phyloP scores from a whole-genome alignment of 2,113 vertebrate genomes.

The western clawed frog (Xenopus tropicalis) region UCB_Xtro_10.0 CM004443.2:117862001-117862500 shows the following conservation, averaged over 20 bases:
- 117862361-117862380: constrained; percentile 56
- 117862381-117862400: constrained; percentile 66
- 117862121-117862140: constrained; percentile 42
- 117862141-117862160: constrained; percentile 38
- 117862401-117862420: constrained; percentile 69
- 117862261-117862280: constrained; percentile 30
- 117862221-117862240: constrained; percentile 4
- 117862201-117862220: constrained; percentile 43
- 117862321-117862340: constrained; percentile 49
- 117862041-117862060: constrained; percentile 37
- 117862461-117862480: constrained; percentile 63
- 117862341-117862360: constrained; percentile 59
- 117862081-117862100: constrained; percentile 45
- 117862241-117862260: constrained; percentile 21
- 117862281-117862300: constrained; percentile 26
- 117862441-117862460: constrained; percentile 62
- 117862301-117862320: constrained; percentile 46
- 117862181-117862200: constrained; percentile 36
- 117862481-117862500: constrained; percentile 62
- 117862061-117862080: constrained; percentile 39
- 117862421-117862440: constrained; percentile 61
- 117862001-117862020: constrained; percentile 6
- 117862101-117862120: constrained; percentile 43
- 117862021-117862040: constrained; percentile 35
- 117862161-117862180: constrained; percentile 41